Percentiles rank a stretch among this genome's conserved stretches.
Conservation (phyloP, 1,140 invertebrate species). For the Mamestra configurata region DNA sequence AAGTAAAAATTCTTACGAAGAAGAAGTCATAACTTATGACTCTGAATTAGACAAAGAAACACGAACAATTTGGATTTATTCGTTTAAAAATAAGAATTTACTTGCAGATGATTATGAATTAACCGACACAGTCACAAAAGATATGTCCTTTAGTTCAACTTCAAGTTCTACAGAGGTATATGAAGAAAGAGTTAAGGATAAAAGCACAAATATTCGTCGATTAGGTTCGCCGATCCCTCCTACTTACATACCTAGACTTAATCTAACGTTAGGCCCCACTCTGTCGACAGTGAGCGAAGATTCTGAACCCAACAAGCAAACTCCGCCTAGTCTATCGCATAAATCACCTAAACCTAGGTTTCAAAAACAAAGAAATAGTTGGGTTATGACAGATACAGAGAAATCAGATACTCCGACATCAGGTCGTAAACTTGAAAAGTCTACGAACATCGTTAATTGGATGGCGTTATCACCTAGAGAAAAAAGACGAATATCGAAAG, state of each 20-base stretch:
- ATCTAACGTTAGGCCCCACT: conserved; percentile 65
- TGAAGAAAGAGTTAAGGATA: conserved; percentile 55
- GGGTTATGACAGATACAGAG: conserved; percentile 54
- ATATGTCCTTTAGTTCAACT: conserved; percentile 57
- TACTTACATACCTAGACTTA: conserved; percentile 68
- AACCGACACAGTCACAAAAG: conserved; percentile 61
- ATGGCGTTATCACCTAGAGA: conserved; percentile 67
- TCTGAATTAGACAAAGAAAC: conserved; percentile 59
- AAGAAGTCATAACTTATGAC: conserved; percentile 57
- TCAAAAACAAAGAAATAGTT: conserved; percentile 63
- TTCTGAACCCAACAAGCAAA: conserved; percentile 66
- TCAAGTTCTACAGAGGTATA: conserved; percentile 61
- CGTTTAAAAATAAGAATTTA: conserved; percentile 71
- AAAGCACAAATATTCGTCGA: conserved; percentile 53
- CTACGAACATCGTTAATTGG: conserved; percentile 60
- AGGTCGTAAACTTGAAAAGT: conserved; percentile 47
- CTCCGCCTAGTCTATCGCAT: conserved; percentile 46
- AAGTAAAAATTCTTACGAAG: conserved; percentile 51
- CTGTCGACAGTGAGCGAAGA: conserved; percentile 79
- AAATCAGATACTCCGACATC: conserved; percentile 15
- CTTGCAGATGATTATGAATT: conserved; percentile 63
- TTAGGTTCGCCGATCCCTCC: conserved; percentile 68
- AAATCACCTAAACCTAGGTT: conserved; percentile 43
- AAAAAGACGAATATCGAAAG: conserved; percentile 47
- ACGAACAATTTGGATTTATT: conserved; percentile 74